Evolutionary conservation across 1,140 invertebrate genomes (phyloP), one percentile per base, ranked within the genome.

Genomic region (Elymnias hypermnestra): DNA sequence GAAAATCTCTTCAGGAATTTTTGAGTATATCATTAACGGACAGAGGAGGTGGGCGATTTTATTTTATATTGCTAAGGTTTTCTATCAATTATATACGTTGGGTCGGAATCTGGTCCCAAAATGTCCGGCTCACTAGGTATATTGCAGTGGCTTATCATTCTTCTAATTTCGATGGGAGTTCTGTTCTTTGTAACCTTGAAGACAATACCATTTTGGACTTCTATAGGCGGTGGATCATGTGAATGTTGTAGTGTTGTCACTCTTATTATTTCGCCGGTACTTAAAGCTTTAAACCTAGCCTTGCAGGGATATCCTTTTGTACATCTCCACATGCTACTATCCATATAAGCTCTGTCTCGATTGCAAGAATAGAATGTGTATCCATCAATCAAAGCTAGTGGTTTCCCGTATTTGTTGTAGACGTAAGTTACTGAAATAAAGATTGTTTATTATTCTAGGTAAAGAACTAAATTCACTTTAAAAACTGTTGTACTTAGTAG

Each of bases 301-400:
- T 74, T 74, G 31, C 71, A 74, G 0, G 56, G 58, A 8, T 68
- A 65, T 2, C 63, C 61, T 6, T 58, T 64, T 10, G 71, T 74
- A 21, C 71, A 74, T 10, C 71, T 36, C 71, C 71, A 74, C 58
- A 66, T 69, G 4, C 54, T 49, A n/a, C 51, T 51, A 2, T 23
- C 13, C 8, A 31, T 54, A n/a, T 37, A 21, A 13, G 43, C 36
- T 31, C 26, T 39, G 13, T 42, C 26, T 26, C 40, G 22, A 10
- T 57, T 60, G n/a, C 63, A 53, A 6, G 63, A 51, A 36, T 66
- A 70, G 14, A 57, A 69, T 0, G 66, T 63, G 15, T 58, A 62
- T 3, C 66, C 66, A 5, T 56, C 53, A 15, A 56, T 58, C 1
- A 69, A 29, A 4, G 66, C 66, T 6, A 69, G 26, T n/a, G 41